Evolutionary conservation across 92 coral and sea anemone species (phyloP).

Genomic region (Nematostella vectensis): DNA sequence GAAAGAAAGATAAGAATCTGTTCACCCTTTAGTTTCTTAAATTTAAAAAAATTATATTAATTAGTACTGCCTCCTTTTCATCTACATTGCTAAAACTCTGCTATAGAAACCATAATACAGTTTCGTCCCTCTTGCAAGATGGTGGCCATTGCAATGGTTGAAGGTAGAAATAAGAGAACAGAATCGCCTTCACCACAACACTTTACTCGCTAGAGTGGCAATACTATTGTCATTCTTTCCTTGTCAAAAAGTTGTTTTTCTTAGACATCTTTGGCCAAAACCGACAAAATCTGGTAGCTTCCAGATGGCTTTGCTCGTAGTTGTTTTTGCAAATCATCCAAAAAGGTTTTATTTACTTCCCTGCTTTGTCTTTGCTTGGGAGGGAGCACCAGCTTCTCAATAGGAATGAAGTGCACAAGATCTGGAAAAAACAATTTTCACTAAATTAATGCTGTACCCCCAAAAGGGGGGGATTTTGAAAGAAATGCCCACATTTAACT

Average conservation of each 20-base stretch:
- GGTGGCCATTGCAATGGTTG: neutral
- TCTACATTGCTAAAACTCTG: neutral
- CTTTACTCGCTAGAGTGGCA: too few relatives aligned
- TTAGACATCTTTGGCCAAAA: neutral
- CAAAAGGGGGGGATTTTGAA: too few relatives aligned
- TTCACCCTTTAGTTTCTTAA: too few relatives aligned
- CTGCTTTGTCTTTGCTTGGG: neutral
- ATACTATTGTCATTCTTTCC: neutral
- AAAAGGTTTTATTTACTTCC: neutral
- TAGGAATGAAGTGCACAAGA: neutral
- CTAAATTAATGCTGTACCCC: too few relatives aligned
- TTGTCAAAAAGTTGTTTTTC: neutral
- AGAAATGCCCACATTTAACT: too few relatives aligned
- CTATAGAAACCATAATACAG: neutral
- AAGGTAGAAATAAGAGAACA: neutral
- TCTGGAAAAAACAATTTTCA: neutral
- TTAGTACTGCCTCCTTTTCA: neutral
- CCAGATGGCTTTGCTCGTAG: neutral
- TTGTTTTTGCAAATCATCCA: neutral
- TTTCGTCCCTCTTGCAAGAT: neutral
- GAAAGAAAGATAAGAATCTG: too few relatives aligned
- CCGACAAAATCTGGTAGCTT: neutral
- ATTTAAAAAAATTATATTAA: too few relatives aligned
- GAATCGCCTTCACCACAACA: neutral
- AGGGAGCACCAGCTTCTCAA: neutral